A percentile compares a stretch with the other conserved stretches of the same genome.
Evolutionary conservation across 2,113 vertebrate genomes (phyloP).

Genomic region (Pelecanus crispus): DNA sequence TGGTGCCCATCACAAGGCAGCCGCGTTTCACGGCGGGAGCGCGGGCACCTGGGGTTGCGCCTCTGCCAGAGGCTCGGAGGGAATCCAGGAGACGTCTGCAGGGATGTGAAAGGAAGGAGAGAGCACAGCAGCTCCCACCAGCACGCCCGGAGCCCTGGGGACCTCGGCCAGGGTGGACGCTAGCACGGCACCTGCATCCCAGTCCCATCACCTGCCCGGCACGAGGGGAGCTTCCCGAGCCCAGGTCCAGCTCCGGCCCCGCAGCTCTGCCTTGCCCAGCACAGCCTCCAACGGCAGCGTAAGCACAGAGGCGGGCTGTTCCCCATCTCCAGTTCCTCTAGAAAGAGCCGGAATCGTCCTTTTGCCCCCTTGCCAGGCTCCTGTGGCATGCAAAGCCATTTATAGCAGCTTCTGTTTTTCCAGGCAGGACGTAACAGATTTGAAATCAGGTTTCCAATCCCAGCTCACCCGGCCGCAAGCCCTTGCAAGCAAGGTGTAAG

Average conservation of each 20-base stretch:
- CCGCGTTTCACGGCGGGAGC: fast-evolving
- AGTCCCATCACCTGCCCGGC: fast-evolving
- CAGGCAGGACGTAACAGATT: background rate
- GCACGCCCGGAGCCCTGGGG: fast-evolving
- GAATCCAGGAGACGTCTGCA: background rate
- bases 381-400: fast-evolving
- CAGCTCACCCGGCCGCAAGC: fast-evolving
- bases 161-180: background rate
- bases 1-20: background rate
- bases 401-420: background rate
- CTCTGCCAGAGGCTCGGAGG: background rate
- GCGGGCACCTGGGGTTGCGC: fast-evolving
- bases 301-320: fast-evolving
- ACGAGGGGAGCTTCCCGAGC: background rate
- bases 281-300: fast-evolving
- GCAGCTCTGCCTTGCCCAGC: background rate
- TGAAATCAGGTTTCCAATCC: fast-evolving
- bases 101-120: background rate
- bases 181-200: background rate
- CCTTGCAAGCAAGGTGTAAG: background rate
- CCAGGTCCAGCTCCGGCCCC: background rate
- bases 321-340: background rate
- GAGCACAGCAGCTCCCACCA: background rate
- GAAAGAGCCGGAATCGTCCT: background rate
- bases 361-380: background rate